Evolutionary conservation across 2,113 vertebrate genomes (phyloP).

Genomic region (Maccullochella peelii): DNA sequence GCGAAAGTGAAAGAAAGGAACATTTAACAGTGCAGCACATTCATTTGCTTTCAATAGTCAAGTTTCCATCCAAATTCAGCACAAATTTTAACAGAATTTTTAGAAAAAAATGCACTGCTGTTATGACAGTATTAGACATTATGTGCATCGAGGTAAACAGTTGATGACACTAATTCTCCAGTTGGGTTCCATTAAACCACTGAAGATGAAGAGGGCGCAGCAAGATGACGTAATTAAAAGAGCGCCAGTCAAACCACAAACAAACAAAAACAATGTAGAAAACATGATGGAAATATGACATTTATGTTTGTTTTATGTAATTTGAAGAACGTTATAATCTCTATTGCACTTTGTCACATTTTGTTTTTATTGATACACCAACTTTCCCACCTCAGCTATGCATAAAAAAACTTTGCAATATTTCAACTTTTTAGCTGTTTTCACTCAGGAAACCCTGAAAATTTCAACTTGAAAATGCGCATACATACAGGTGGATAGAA

Average conservation of each 20-base stretch:
- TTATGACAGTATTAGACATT: neutral
- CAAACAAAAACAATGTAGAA: neutral
- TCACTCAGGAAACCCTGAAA: neutral
- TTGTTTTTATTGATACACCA: no score
- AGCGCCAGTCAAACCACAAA: neutral
- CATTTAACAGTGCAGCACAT: neutral
- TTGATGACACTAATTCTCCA: neutral
- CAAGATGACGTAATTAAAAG: neutral
- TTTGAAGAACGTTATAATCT: neutral
- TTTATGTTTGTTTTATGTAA: neutral
- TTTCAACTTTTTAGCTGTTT: neutral
- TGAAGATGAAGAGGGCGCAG: neutral
- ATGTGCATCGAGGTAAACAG: neutral
- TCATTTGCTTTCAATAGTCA: neutral
- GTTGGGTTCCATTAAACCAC: neutral
- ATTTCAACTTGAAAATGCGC: neutral
- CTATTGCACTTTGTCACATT: no score
- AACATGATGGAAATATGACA: neutral
- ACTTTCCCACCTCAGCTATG: neutral
- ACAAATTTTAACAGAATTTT: neutral
- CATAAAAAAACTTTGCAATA: neutral
- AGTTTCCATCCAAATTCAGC: neutral
- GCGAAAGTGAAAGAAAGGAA: neutral
- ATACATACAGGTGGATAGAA: neutral
- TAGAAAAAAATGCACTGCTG: neutral